These are phyloP conservation scores for Rhopilema esculentum DNA, from an alignment of 30 jellyfish, hydroid and myxozoan genomes.

Conservation along the genomic window DNA sequence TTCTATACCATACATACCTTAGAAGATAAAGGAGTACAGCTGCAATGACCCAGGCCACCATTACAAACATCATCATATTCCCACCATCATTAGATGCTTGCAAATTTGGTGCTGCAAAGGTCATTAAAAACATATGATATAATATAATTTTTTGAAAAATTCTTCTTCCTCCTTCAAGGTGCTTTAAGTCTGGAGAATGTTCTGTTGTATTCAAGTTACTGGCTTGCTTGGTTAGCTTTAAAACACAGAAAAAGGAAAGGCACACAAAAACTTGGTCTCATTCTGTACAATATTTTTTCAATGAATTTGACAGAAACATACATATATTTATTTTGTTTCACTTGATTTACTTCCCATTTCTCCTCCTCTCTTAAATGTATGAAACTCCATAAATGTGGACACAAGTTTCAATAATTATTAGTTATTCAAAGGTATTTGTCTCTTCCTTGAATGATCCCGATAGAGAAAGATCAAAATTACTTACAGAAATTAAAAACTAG, in stretches of 20 bases:
- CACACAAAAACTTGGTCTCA: not conserved
- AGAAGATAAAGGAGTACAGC: slow-evolving; percentile 77
- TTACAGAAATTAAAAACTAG: not conserved
- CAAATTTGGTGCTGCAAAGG: slow-evolving; percentile 70
- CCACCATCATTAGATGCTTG: slow-evolving; percentile 79
- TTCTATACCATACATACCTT: too few relatives aligned
- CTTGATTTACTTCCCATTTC: too few relatives aligned
- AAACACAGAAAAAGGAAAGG: not conserved
- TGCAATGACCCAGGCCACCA: slow-evolving; percentile 92
- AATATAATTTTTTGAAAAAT: not conserved
- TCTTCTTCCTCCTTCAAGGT: not conserved
- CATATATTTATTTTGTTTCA: too few relatives aligned
- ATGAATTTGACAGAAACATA: too few relatives aligned
- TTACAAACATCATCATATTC: slow-evolving; percentile 71
- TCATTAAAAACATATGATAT: not conserved
- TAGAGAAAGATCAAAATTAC: not conserved
- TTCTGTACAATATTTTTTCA: too few relatives aligned
- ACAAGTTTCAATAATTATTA: too few relatives aligned
- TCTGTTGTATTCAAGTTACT: not conserved
- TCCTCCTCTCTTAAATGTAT: too few relatives aligned
- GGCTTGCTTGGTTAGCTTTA: not conserved
- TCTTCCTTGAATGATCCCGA: too few relatives aligned
- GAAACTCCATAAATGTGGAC: too few relatives aligned
- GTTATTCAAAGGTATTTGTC: too few relatives aligned
- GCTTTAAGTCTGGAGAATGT: not conserved